Conservation (phyloP, 1,140 invertebrate species). For the Drosophila lowei region DNA sequence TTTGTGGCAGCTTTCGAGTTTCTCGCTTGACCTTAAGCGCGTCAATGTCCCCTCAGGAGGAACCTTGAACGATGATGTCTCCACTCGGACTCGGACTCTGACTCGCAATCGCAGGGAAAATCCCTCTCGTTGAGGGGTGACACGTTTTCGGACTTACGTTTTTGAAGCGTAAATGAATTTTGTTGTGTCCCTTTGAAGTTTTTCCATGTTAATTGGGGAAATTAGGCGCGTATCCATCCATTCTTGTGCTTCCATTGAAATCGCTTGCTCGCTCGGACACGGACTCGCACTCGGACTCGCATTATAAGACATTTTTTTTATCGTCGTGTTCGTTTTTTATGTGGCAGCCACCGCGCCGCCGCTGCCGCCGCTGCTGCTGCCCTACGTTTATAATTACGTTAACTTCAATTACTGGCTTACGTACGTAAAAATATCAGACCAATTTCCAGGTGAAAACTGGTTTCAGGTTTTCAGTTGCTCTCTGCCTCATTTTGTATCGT, state of each 20-base stretch:
- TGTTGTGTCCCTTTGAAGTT: slow-evolving; percentile 44
- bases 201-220: slow-evolving; percentile 70
- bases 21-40: slow-evolving; percentile 29
- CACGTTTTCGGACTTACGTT: slow-evolving; percentile 54
- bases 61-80: slow-evolving; percentile 23
- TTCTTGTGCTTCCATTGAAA: slow-evolving; percentile 21
- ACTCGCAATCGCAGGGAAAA: neutral
- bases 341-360: slow-evolving; percentile 28
- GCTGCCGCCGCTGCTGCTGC: slow-evolving; percentile 37
- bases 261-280: neutral
- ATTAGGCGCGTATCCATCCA: slow-evolving; percentile 36
- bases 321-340: slow-evolving; percentile 9
- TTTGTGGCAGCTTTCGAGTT: slow-evolving; percentile 12
- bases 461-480: slow-evolving; percentile 13
- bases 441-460: slow-evolving; percentile 62
- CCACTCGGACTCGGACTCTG: neutral
- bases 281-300: too few species aligned
- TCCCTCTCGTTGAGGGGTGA: slow-evolving; percentile 14
- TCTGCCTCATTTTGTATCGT: slow-evolving; percentile 44
- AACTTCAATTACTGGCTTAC: slow-evolving; percentile 75
- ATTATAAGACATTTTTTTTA: slow-evolving; percentile 28
- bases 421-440: slow-evolving; percentile 61
- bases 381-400: slow-evolving; percentile 73
- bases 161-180: slow-evolving; percentile 57
- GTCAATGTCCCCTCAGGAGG: slow-evolving; percentile 23